Percentiles rank a stretch among this genome's conserved stretches.
phyloP scores from a whole-genome alignment of 2,113 vertebrate species.

The Cnemophilus loriae region DNA sequence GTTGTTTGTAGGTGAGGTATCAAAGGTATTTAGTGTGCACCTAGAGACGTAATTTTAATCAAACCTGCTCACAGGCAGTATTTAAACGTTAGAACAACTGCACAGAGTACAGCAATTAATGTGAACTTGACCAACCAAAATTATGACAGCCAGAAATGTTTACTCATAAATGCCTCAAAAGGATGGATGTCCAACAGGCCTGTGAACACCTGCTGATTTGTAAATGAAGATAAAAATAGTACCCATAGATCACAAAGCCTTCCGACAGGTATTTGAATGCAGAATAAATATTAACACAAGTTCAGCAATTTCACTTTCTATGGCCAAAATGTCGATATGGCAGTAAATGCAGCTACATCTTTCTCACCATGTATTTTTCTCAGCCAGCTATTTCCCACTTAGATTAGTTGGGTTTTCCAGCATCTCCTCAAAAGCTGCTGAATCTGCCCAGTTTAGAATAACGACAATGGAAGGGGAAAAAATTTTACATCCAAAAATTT shows the following conservation, averaged over 20 bases:
- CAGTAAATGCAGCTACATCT: background rate
- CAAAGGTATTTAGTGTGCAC: conserved; percentile 60
- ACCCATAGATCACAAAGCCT: background rate
- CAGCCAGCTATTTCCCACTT: background rate
- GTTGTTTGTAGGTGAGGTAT: conserved; percentile 71
- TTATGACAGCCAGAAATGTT: background rate
- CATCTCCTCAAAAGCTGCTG: background rate
- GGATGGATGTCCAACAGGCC: background rate
- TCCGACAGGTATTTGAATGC: background rate
- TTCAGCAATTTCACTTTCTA: background rate
- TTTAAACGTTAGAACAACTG: conserved; percentile 19
- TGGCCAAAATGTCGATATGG: accelerated
- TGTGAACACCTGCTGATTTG: conserved; percentile 9
- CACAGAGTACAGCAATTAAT: background rate
- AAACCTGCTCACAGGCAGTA: conserved; percentile 12
- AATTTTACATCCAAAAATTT: background rate
- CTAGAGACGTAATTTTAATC: conserved; percentile 57
- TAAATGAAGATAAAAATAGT: conserved; percentile 22
- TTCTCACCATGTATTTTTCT: background rate
- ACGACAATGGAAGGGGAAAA: accelerated
- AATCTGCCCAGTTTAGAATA: background rate
- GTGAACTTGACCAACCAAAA: conserved; percentile 7
- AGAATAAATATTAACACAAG: background rate
- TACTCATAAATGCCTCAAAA: conserved; percentile 7
- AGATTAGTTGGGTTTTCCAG: background rate